phyloP scores from a whole-genome alignment of 2,888 invertebrate genomes.

The Caenorhabditis sp. region DNA sequence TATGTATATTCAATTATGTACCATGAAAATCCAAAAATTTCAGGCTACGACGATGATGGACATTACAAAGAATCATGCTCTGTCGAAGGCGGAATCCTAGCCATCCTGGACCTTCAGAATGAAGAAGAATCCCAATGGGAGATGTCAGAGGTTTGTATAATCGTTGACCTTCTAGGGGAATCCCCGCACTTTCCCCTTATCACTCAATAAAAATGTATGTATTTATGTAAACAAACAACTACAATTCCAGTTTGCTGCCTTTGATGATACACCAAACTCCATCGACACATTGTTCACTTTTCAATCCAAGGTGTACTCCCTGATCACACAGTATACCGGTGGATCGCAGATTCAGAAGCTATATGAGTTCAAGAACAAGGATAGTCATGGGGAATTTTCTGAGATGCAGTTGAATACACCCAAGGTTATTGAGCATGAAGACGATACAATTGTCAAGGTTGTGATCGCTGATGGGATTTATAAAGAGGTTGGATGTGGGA shows the following conservation, averaged over 20 bases:
- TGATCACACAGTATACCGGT: background rate
- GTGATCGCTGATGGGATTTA: background rate
- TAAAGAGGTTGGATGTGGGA: background rate
- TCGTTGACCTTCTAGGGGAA: background rate
- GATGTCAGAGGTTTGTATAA: background rate
- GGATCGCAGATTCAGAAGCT: background rate
- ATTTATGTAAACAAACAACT: background rate
- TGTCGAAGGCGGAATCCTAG: background rate
- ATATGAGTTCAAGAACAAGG: background rate
- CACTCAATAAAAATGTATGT: too few relatives aligned
- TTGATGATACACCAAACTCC: background rate
- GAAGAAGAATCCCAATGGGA: background rate
- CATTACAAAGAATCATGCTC: background rate
- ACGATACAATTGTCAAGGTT: background rate
- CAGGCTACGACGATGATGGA: background rate
- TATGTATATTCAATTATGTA: too few relatives aligned
- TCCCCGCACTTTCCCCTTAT: background rate
- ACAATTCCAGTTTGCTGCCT: background rate
- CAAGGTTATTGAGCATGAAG: background rate
- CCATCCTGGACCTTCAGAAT: background rate
- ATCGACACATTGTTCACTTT: background rate
- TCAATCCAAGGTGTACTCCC: background rate
- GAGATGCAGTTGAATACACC: background rate
- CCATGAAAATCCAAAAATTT: too few relatives aligned
- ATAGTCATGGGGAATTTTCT: background rate